Percentiles rank a stretch among this genome's conserved stretches.
Evolutionary conservation across 92 coral and sea anemone species (phyloP).

Genomic region (Micromussa lordhowensis): DNA sequence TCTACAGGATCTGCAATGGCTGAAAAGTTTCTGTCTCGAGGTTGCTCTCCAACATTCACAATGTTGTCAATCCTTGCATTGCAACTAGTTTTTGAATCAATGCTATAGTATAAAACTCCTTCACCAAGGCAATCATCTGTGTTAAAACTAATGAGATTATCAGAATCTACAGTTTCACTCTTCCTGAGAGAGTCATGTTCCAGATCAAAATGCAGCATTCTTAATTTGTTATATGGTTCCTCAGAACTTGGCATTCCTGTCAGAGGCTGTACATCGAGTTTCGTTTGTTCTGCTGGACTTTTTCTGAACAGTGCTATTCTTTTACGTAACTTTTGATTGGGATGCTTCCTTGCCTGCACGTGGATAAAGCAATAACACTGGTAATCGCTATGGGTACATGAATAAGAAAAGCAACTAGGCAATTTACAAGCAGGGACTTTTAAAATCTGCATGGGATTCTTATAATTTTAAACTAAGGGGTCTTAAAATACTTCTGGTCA

Average conservation of each 20-base stretch:
- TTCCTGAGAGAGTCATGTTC: neutral
- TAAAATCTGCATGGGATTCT: too few species aligned
- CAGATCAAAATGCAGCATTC: neutral
- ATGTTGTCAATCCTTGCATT: neutral
- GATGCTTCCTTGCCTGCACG: conserved; percentile 9
- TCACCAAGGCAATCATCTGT: neutral
- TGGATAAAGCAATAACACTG: neutral
- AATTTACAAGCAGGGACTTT: too few species aligned
- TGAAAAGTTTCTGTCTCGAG: neutral
- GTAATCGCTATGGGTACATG: too few species aligned
- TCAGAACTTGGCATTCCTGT: neutral
- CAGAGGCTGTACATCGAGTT: neutral
- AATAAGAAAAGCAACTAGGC: too few species aligned
- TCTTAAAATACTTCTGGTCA: too few species aligned
- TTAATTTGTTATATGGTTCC: neutral
- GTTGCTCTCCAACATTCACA: neutral
- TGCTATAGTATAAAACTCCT: neutral
- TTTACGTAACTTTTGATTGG: neutral
- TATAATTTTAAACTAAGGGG: too few species aligned
- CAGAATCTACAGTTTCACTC: neutral
- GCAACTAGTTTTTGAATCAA: neutral
- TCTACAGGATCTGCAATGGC: neutral
- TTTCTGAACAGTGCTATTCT: neutral
- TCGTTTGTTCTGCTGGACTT: neutral
- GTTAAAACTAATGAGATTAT: conserved; percentile 17